A percentile compares a stretch with the other conserved stretches of the same genome.
These are phyloP conservation scores for Pseudoatta argentina DNA, from an alignment of 1,140 invertebrate genomes.

Conservation along the genomic window DNA sequence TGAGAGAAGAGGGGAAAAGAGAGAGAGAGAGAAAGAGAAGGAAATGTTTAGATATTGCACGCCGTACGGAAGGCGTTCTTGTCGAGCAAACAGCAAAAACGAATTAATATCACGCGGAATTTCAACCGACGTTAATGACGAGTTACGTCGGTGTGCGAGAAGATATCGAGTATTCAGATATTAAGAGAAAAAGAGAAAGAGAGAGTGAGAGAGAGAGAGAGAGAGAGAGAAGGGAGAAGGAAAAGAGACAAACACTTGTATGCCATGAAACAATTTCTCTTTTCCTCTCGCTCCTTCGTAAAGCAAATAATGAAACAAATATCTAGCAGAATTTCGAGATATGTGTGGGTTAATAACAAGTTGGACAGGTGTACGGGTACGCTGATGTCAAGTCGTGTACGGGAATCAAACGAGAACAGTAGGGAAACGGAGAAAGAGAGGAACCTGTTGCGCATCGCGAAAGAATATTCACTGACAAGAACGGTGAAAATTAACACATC, in stretches of 20 bases:
- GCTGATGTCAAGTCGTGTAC: background rate
- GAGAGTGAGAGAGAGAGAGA: background rate
- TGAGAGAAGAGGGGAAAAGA: constrained; percentile 19
- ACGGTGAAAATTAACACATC: background rate
- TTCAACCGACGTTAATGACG: constrained; percentile 29
- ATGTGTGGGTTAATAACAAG: background rate
- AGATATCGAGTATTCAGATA: background rate
- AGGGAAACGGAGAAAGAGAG: background rate
- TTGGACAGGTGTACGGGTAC: background rate
- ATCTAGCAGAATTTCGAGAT: background rate
- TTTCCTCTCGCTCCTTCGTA: background rate
- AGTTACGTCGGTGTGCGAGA: background rate
- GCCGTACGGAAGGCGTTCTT: constrained; percentile 20
- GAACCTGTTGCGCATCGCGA: background rate
- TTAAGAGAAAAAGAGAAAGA: too few species aligned
- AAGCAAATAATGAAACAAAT: constrained; percentile 5
- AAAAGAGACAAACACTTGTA: constrained; percentile 18
- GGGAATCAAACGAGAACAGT: background rate
- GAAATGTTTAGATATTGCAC: constrained; percentile 26
- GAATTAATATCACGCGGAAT: constrained; percentile 54
- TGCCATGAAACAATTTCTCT: background rate
- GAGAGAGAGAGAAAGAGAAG: background rate
- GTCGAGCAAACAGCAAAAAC: constrained; percentile 31
- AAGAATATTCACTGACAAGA: background rate
- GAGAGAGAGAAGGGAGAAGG: too few species aligned